Conservation (phyloP, 2,797 vertebrate species). For the Sarcoramphus papa region DNA sequence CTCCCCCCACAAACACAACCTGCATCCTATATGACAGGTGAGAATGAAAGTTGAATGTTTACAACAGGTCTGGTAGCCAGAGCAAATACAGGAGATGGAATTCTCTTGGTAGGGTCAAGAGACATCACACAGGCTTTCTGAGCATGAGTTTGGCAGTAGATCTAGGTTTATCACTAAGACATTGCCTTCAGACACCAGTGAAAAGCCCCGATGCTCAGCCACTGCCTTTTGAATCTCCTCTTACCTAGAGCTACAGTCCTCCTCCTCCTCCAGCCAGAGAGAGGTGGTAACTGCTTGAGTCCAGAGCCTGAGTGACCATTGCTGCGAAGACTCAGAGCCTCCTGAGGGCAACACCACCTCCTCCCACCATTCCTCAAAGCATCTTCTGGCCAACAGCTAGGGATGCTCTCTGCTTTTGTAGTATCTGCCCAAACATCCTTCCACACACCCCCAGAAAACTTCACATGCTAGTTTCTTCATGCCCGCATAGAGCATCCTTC, state of each 20-base stretch:
- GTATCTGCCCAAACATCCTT: neutral
- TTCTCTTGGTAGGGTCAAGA: neutral
- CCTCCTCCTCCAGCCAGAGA: neutral
- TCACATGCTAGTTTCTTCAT: neutral
- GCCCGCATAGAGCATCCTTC: neutral
- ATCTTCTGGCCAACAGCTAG: neutral
- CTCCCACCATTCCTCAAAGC: neutral
- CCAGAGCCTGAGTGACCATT: neutral
- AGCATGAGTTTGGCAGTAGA: neutral
- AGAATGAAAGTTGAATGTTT: neutral
- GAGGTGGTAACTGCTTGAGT: neutral
- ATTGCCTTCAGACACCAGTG: neutral
- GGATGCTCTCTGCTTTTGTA: neutral
- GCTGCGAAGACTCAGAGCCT: neutral
- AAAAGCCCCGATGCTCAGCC: neutral
- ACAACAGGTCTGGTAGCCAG: neutral
- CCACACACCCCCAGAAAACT: neutral
- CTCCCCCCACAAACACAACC: neutral
- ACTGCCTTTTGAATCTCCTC: neutral
- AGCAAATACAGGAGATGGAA: neutral
- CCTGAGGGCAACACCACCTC: neutral
- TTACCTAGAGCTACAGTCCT: neutral
- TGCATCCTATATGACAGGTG: neutral
- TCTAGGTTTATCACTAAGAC: neutral
- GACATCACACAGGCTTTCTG: neutral